phyloP scores from a whole-genome alignment of 2,888 invertebrate genomes.

The Athrips mouffetella region DNA sequence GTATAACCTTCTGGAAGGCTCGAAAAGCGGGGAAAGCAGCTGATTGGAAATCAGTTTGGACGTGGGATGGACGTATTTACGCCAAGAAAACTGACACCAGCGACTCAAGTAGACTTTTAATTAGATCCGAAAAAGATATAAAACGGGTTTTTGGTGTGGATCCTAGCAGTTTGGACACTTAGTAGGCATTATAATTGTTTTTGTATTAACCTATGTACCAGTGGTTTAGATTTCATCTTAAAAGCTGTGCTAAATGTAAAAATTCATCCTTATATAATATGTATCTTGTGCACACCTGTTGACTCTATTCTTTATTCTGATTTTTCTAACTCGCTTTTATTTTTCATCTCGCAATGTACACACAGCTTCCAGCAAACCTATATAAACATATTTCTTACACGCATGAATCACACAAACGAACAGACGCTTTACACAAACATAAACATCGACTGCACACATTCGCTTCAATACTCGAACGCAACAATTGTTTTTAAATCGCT shows the following conservation, averaged over 20 bases:
- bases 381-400: too few species aligned
- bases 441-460: too few species aligned
- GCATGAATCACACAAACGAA: too few species aligned
- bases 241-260: not conserved
- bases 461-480: too few species aligned
- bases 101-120: not conserved
- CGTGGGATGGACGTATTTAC: conserved; percentile 10
- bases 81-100: not conserved
- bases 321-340: too few species aligned
- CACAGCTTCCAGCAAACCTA: too few species aligned
- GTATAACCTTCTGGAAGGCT: conserved; percentile 10
- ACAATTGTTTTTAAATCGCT: too few species aligned
- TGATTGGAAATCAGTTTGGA: conserved; percentile 15
- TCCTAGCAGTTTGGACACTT: not conserved
- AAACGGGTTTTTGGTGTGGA: conserved; percentile 1
- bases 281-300: too few species aligned
- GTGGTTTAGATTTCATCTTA: not conserved
- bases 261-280: too few species aligned
- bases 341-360: too few species aligned
- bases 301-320: too few species aligned
- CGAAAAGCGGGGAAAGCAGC: not conserved
- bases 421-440: too few species aligned
- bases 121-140: not conserved
- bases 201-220: not conserved
- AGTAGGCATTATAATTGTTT: not conserved